Evolutionary conservation across 1,140 invertebrate genomes (phyloP), one percentile per base, ranked within the genome.

Genomic region (Microvelia longipes): DNA sequence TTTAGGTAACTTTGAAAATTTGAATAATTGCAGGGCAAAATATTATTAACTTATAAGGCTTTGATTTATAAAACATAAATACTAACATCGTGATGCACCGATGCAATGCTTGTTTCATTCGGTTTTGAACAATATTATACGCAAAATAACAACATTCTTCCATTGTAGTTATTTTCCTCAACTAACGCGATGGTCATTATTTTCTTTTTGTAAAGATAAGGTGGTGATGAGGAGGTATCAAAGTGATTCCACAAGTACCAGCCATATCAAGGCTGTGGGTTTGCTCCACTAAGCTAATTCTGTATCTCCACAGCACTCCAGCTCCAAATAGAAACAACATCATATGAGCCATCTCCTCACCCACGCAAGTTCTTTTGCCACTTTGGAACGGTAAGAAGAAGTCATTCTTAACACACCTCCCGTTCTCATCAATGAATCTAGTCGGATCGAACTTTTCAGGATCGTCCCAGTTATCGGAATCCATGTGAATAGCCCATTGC

Each of bases 321-420:
- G 85, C 80, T 65, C 83, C 78, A 78, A 86, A 87, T 2, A 92
- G 76, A 72, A 88, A 85, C 66, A 91, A 73, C 67, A 91, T 79
- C 85, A 91, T 91, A 71, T 82, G 83, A 0, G 90, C 91, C 50
- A 95, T 77, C 75, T 92, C 90, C 72, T 95, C 92, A 2, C 93
- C 93, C 0, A 92, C 83, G 78, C 93, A 96, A 81, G 90, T 87
- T 30, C 91, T 82, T 77, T 92, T 91, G 86, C 90, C 92, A 71
- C 82, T 86, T 81, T 93, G 91, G 75, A 94, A 95, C 15, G 93
- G 92, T 68, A 94, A 85, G 75, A 94, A 92, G 30, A 86, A 83
- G 25, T 86, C 84, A 69, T 85, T 88, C 64, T 70, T 73, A 1
- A 79, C 73, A 29, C 91, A 81, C 26, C 78, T 81, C 0, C 88